These are phyloP conservation scores for Meghimatium bilineatum DNA, from an alignment of 2,888 invertebrate species.

Conservation along the genomic window DNA sequence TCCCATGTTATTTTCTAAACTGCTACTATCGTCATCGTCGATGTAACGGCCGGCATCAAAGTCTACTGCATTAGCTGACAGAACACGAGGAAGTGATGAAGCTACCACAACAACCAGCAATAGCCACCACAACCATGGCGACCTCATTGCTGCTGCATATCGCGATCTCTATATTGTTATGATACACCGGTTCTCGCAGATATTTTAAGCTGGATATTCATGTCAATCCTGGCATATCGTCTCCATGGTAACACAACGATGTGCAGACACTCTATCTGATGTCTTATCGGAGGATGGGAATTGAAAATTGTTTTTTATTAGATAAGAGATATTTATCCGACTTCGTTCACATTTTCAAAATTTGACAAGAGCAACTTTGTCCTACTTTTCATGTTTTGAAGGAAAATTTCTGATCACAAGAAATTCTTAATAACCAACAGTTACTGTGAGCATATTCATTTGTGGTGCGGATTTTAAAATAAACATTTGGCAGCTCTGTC, in stretches of 20 bases:
- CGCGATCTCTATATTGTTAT: background rate
- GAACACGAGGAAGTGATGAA: background rate
- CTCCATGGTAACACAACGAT: background rate
- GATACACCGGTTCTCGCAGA: background rate
- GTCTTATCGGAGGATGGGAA: no score
- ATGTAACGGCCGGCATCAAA: background rate
- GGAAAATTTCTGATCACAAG: no score
- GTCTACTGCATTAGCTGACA: background rate
- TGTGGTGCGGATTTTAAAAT: no score
- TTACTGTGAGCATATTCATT: no score
- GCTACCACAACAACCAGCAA: conserved; percentile 20
- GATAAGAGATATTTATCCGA: background rate
- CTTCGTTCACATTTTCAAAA: background rate
- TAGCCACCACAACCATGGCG: conserved; percentile 25
- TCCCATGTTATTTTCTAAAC: background rate
- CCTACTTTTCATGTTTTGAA: background rate
- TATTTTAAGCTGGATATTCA: no score
- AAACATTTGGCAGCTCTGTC: no score
- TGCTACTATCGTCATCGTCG: conserved; percentile 18
- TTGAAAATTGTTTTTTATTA: no score
- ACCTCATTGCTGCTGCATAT: conserved; percentile 27
- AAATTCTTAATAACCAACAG: no score
- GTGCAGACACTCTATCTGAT: no score
- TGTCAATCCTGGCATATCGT: background rate
- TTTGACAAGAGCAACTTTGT: background rate